A percentile compares a stretch with the other conserved stretches of the same genome.
These are phyloP conservation scores for Sphinx pinastri DNA, from an alignment of 2,888 invertebrate genomes.

Conservation along the genomic window DNA sequence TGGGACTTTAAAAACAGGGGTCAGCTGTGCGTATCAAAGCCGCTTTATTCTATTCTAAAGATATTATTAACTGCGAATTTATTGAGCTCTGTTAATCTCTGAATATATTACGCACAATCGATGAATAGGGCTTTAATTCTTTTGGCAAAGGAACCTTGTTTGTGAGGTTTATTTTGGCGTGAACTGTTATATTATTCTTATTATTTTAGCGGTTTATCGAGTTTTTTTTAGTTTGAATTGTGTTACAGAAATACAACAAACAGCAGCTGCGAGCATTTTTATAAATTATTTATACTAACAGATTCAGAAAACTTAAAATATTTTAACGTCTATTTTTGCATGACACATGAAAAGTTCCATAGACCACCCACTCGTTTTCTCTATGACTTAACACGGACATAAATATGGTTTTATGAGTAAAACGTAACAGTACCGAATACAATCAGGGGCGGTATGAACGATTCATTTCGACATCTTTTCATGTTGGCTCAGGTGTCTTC, in stretches of 20 bases:
- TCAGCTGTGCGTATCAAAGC: conserved; percentile 24
- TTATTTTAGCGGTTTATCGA: not conserved
- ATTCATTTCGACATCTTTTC: conserved; percentile 6
- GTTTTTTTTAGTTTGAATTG: not conserved
- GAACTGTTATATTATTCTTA: not conserved
- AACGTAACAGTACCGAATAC: not conserved
- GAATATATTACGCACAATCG: not conserved
- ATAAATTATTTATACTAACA: too few relatives aligned
- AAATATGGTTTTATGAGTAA: conserved; percentile 14
- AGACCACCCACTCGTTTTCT: conserved; percentile 5
- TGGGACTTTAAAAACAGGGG: conserved; percentile 11
- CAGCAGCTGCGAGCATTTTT: too few relatives aligned
- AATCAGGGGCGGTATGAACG: not conserved
- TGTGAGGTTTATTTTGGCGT: not conserved
- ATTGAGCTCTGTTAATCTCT: not conserved
- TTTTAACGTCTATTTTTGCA: not conserved
- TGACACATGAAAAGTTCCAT: conserved; percentile 2
- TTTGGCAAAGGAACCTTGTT: conserved; percentile 4
- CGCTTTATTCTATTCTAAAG: not conserved
- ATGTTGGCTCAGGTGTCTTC: not conserved
- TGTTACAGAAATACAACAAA: not conserved
- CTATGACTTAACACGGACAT: not conserved
- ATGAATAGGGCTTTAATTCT: not conserved
- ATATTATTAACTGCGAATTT: not conserved
- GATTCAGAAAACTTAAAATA: not conserved